phyloP scores from a whole-genome alignment of 2,113 vertebrate species.

The Strigops habroptila region DNA sequence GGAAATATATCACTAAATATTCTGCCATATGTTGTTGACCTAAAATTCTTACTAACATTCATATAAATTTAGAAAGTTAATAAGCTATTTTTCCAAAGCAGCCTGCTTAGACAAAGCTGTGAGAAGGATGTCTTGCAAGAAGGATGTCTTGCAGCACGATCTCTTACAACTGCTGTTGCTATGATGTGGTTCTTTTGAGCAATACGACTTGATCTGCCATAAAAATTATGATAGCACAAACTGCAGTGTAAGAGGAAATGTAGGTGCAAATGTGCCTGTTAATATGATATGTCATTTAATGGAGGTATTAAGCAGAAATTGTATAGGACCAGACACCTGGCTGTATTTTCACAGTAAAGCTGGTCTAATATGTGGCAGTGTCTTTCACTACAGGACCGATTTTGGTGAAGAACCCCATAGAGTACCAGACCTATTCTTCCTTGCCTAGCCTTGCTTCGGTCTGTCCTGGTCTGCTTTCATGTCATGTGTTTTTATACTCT shows the following conservation, averaged over 20 bases:
- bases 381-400: neutral
- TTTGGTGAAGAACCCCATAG: neutral
- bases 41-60: neutral
- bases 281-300: neutral
- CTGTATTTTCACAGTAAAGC: neutral
- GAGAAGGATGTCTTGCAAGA: neutral
- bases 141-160: neutral
- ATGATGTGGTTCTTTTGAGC: neutral
- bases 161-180: neutral
- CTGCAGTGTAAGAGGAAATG: neutral
- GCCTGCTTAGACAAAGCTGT: neutral
- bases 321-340: neutral
- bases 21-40: neutral
- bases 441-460: neutral
- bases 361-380: rapidly evolving
- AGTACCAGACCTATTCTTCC: neutral
- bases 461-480: neutral
- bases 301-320: neutral
- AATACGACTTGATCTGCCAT: neutral
- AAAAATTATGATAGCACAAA: neutral
- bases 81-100: neutral
- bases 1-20: neutral
- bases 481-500: neutral
- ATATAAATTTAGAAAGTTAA: neutral
- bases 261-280: neutral